A percentile compares a stretch with the other conserved stretches of the same genome.
Evolutionary conservation across 2,797 vertebrate species (phyloP).

Genomic region (Hafferia zeledoni): DNA sequence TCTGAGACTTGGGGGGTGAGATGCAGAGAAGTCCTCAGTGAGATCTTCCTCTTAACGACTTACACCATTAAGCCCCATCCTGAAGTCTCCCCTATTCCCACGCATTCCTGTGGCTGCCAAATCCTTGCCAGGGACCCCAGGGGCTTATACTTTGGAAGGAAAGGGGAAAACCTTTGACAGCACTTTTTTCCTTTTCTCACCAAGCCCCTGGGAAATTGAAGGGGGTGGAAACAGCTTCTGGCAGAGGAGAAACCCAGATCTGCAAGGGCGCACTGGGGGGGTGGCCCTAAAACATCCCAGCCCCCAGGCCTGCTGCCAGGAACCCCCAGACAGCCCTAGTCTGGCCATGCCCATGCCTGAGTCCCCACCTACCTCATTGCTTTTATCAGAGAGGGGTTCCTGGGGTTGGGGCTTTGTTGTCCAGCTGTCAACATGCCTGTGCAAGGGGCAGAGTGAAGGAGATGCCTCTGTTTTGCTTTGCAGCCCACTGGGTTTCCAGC

Average conservation of each 20-base stretch:
- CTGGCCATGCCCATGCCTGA: background rate
- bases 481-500: background rate
- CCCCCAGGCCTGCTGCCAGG: background rate
- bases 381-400: background rate
- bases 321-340: background rate
- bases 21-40: background rate
- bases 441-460: background rate
- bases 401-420: background rate
- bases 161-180: constrained; percentile 24
- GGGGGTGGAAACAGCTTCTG: background rate
- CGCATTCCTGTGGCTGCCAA: constrained; percentile 22
- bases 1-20: background rate
- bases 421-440: background rate
- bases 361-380: background rate
- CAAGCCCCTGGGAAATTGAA: background rate
- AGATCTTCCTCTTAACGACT: background rate
- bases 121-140: background rate
- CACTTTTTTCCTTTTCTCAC: background rate
- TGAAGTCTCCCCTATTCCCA: background rate
- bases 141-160: background rate
- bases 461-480: background rate
- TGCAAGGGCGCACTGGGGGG: background rate
- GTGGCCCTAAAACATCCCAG: background rate
- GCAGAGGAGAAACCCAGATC: background rate
- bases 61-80: background rate